Percentiles rank a stretch among this genome's conserved stretches.
phyloP scores from a whole-genome alignment of 2,888 invertebrate genomes.

The Drosophila crucigera region DNA sequence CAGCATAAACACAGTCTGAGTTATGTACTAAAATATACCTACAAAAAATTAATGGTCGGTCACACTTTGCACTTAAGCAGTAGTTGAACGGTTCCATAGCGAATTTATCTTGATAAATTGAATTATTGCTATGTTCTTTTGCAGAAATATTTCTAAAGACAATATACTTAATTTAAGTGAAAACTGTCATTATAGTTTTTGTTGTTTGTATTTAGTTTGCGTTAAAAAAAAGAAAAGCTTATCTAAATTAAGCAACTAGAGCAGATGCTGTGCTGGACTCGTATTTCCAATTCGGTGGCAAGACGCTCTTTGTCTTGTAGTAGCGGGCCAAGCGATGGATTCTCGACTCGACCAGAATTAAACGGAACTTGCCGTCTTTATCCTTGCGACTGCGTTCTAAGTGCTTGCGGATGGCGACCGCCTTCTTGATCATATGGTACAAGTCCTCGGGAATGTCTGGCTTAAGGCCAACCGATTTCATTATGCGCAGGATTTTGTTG shows the following conservation, averaged over 20 bases:
- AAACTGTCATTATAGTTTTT: not conserved
- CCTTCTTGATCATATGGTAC: conserved; percentile 99
- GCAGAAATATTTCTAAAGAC: not conserved
- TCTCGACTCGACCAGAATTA: conserved; percentile 99
- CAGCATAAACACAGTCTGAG: not conserved
- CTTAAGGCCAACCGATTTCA: conserved; percentile 98
- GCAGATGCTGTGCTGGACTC: conserved; percentile 99
- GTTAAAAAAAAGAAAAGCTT: conserved; percentile 31
- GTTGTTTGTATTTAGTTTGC: conserved; percentile 35
- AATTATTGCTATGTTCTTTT: not conserved
- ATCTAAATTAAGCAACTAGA: conserved; percentile 88
- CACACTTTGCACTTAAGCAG: conserved; percentile 10
- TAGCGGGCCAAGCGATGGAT: conserved; percentile 99
- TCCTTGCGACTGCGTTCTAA: conserved; percentile 99
- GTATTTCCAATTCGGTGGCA: conserved; percentile 99
- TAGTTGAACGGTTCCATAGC: not conserved
- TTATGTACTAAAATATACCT: conserved; percentile 19
- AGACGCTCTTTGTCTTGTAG: conserved; percentile 97
- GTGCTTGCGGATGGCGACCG: conserved; percentile 99
- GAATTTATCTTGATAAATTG: not conserved
- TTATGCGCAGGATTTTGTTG: conserved; percentile 99
- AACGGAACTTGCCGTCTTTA: conserved; percentile 99
- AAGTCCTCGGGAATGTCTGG: conserved; percentile 99
- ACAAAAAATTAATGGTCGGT: not conserved
- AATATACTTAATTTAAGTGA: not conserved